phyloP scores from a whole-genome alignment of 2,113 vertebrate genomes.

The Atrichornis clamosus region DNA sequence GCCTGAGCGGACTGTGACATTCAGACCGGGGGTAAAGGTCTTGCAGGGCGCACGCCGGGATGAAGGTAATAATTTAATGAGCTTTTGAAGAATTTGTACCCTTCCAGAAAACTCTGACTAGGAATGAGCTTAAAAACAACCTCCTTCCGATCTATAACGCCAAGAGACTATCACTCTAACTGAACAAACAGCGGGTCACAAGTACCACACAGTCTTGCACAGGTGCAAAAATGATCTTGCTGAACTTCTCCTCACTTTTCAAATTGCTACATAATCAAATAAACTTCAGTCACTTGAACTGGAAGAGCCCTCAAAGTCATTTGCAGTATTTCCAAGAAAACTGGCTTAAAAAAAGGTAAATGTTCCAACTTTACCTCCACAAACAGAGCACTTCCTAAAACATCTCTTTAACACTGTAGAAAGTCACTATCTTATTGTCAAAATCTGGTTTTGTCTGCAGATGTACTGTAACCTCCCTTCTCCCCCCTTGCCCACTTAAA shows the following conservation, averaged over 20 bases:
- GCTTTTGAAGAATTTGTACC: slow-evolving; percentile 26
- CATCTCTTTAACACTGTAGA: not conserved
- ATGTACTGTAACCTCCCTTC: not conserved
- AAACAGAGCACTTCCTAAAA: not conserved
- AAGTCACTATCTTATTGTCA: not conserved
- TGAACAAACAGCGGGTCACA: not conserved
- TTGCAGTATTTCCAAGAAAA: not conserved
- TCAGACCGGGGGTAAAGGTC: not conserved
- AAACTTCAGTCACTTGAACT: not conserved
- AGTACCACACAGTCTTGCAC: not conserved
- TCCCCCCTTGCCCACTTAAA: not conserved
- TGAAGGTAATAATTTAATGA: slow-evolving; percentile 13
- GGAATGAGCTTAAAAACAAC: not conserved
- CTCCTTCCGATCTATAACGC: not conserved
- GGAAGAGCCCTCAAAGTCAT: not conserved
- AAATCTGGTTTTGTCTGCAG: not conserved
- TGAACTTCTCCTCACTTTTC: not conserved
- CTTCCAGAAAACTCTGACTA: not conserved
- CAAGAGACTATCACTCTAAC: not conserved
- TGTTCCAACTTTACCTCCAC: not conserved
- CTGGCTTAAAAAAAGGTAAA: not conserved
- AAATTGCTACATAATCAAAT: not conserved
- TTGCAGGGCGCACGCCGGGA: not conserved
- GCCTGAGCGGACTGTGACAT: not conserved
- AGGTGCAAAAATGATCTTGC: not conserved